These are phyloP conservation scores for Anarrhichthys ocellatus DNA, from an alignment of 2,113 vertebrate genomes.

Conservation along the genomic window DNA sequence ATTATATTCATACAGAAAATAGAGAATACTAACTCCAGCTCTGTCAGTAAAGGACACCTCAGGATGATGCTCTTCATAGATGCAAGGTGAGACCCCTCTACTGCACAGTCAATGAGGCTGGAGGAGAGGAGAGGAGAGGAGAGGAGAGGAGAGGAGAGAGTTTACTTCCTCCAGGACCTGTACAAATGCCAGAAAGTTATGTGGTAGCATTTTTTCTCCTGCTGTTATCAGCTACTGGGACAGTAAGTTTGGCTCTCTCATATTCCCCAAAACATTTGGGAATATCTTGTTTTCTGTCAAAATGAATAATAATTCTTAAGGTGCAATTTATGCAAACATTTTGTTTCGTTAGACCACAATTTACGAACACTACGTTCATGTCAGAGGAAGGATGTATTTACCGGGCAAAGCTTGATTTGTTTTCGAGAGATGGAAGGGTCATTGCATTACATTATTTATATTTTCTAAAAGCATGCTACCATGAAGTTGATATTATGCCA, in stretches of 20 bases:
- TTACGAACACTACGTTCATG: background rate
- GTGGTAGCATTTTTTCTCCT: background rate
- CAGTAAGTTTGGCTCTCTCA: background rate
- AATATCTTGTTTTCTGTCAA: background rate
- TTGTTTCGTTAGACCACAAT: background rate
- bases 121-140: conserved; percentile 19
- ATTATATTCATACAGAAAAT: background rate
- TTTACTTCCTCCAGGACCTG: background rate
- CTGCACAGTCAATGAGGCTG: conserved; percentile 80
- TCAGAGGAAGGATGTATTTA: background rate
- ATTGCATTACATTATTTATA: background rate
- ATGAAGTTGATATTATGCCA: background rate
- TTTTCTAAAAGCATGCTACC: background rate
- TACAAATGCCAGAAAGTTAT: background rate
- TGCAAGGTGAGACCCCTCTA: conserved; percentile 56
- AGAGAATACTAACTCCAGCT: conserved; percentile 84
- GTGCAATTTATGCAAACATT: background rate
- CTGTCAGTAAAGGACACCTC: conserved; percentile 78
- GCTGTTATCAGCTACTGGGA: background rate
- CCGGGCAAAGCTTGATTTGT: background rate
- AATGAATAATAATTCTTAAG: background rate
- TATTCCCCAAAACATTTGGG: background rate
- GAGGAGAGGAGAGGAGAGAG: background rate
- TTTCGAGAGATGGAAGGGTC: background rate
- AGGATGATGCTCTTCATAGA: conserved; percentile 56